Percentiles rank a stretch among this genome's conserved stretches.
Conservation (phyloP, 2,113 vertebrate genomes). For the Thamnaconus septentrionalis region DNA sequence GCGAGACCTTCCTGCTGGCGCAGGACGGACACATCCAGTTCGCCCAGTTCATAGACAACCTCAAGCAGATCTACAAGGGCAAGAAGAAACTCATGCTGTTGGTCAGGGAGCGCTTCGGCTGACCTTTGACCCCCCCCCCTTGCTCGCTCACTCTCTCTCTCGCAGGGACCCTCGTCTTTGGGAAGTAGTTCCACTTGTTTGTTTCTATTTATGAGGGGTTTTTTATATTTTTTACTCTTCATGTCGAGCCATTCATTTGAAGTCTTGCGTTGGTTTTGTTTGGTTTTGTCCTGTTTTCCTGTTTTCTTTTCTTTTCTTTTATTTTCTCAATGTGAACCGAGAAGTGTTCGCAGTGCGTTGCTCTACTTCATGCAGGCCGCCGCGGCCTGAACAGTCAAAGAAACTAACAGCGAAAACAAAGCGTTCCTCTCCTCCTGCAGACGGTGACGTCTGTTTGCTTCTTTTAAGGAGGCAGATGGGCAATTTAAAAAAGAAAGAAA, state of each 20-base stretch:
- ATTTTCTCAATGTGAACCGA: slow-evolving; percentile 66
- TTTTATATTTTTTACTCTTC: slow-evolving; percentile 50
- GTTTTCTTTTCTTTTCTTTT: slow-evolving; percentile 41
- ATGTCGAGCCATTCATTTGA: slow-evolving; percentile 59
- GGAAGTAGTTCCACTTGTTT: slow-evolving; percentile 49
- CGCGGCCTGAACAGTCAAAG: slow-evolving; percentile 39
- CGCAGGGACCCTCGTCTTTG: slow-evolving; percentile 37
- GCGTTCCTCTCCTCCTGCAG: slow-evolving; percentile 8
- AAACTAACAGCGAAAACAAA: slow-evolving; percentile 13
- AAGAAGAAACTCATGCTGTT: slow-evolving; percentile 99
- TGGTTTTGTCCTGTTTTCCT: slow-evolving; percentile 63
- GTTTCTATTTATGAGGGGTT: slow-evolving; percentile 65
- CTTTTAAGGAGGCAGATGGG: too few species aligned
- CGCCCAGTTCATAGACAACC: slow-evolving; percentile 98
- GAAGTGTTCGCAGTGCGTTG: slow-evolving; percentile 56
- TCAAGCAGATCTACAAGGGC: slow-evolving; percentile 99
- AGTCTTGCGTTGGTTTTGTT: slow-evolving; percentile 47
- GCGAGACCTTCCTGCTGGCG: slow-evolving; percentile 93
- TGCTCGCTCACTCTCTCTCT: slow-evolving; percentile 20
- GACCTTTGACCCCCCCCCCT: slow-evolving; percentile 52
- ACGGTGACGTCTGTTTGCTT: neutral
- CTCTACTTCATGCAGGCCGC: slow-evolving; percentile 53
- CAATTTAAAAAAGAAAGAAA: too few species aligned
- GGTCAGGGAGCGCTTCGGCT: slow-evolving; percentile 95
- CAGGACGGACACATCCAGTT: slow-evolving; percentile 98